phyloP scores from a whole-genome alignment of 2,797 vertebrate genomes.

The Sebastiscus albofasciatus region DNA sequence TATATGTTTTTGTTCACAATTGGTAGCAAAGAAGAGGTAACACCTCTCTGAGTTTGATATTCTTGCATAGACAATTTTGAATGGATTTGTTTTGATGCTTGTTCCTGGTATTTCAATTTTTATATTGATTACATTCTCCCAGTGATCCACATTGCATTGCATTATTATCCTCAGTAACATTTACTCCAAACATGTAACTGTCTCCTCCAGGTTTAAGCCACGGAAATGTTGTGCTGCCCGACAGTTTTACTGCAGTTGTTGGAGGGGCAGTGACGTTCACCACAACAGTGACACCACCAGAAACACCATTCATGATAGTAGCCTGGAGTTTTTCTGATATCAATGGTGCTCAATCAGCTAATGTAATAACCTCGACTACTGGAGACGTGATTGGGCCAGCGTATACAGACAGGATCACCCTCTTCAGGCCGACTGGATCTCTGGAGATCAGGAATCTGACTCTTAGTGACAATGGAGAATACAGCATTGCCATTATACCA shows the following conservation, averaged over 20 bases:
- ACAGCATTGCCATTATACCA: not conserved
- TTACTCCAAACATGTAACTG: not conserved
- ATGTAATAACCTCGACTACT: not conserved
- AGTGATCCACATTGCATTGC: not conserved
- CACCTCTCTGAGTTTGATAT: too few relatives aligned
- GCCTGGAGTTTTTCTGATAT: constrained; percentile 17
- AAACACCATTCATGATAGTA: not conserved
- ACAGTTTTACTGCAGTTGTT: constrained; percentile 7
- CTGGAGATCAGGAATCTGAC: constrained; percentile 61
- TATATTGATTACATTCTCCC: not conserved
- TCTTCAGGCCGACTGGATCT: constrained; percentile 47
- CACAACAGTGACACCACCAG: constrained; percentile 16
- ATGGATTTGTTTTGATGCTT: not conserved
- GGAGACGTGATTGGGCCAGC: accelerated
- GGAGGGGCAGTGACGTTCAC: constrained; percentile 45
- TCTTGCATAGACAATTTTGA: too few relatives aligned
- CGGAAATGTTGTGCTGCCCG: constrained; percentile 29
- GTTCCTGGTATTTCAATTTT: not conserved
- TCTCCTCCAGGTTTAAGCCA: constrained; percentile 30
- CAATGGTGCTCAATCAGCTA: accelerated
- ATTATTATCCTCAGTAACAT: not conserved
- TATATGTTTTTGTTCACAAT: too few relatives aligned
- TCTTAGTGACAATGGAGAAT: constrained; percentile 40
- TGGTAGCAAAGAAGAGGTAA: too few relatives aligned
- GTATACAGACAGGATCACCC: constrained; percentile 55